Evolutionary conservation across 2,797 vertebrate genomes (phyloP).

Genomic region (Pseudomugil gertrudae): DNA sequence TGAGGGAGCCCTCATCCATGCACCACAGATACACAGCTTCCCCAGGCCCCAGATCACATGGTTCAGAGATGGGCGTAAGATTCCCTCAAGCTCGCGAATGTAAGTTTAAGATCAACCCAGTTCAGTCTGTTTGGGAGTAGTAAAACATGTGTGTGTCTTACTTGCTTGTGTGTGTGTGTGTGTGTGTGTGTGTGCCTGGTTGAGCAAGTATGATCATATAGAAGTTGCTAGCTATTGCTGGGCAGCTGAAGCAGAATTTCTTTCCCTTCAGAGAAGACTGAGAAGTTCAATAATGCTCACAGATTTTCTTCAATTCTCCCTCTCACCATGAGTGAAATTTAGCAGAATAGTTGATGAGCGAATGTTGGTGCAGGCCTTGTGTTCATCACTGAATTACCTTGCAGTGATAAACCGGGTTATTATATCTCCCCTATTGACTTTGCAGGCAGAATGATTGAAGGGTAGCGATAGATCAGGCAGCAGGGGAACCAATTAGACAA

Average conservation of each 20-base stretch:
- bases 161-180: neutral
- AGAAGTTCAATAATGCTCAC: constrained; percentile 58
- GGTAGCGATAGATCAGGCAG: constrained; percentile 74
- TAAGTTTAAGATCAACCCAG: constrained; percentile 76
- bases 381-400: constrained; percentile 75
- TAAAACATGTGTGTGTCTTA: constrained; percentile 7
- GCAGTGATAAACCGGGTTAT: constrained; percentile 79
- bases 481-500: constrained; percentile 85
- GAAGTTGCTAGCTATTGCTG: constrained; percentile 32
- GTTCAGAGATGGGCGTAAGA: constrained; percentile 97
- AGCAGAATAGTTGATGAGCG: constrained; percentile 68
- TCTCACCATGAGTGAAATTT: constrained; percentile 52
- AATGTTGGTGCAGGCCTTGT: constrained; percentile 54
- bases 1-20: constrained; percentile 88
- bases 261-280: constrained; percentile 48
- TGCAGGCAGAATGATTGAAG: constrained; percentile 77
- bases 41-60: constrained; percentile 96
- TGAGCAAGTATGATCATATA: constrained; percentile 5
- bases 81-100: constrained; percentile 96
- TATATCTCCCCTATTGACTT: constrained; percentile 79
- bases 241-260: constrained; percentile 36
- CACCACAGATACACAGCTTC: constrained; percentile 93
- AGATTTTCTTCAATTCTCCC: constrained; percentile 52
- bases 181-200: constrained; percentile 9
- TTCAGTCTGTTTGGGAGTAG: constrained; percentile 9